phyloP scores from a whole-genome alignment of 2,113 vertebrate species.

The Cyanocitta stelleri region DNA sequence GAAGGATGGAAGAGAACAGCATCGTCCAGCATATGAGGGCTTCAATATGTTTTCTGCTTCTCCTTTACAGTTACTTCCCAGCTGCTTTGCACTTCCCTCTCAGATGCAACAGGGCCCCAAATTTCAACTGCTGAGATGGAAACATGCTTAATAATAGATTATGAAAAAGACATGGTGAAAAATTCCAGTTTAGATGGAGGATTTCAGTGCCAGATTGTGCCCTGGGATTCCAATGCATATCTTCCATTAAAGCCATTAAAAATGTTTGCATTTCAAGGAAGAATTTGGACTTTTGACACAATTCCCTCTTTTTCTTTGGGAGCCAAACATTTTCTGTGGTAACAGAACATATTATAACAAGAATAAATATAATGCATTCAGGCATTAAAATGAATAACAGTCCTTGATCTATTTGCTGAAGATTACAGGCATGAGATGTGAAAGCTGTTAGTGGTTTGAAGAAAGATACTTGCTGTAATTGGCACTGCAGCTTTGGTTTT shows the following conservation, averaged over 20 bases:
- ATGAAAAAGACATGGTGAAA: constrained; percentile 47
- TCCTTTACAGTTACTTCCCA: background rate
- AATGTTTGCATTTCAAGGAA: constrained; percentile 27
- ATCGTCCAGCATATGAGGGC: background rate
- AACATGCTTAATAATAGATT: constrained; percentile 40
- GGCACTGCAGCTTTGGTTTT: background rate
- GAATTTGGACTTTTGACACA: constrained; percentile 45
- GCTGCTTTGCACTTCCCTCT: constrained; percentile 21
- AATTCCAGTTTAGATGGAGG: constrained; percentile 13
- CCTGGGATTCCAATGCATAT: constrained; percentile 17
- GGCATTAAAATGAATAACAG: constrained; percentile 61
- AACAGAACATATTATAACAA: constrained; percentile 44
- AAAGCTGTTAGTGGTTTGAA: constrained; percentile 30
- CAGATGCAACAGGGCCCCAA: constrained; percentile 26
- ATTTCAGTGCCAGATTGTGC: constrained; percentile 23
- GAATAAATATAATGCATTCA: constrained; percentile 49
- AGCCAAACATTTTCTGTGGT: constrained; percentile 50
- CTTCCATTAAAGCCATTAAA: constrained; percentile 34
- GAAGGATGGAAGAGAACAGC: background rate
- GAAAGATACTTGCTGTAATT: background rate
- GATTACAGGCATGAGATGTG: constrained; percentile 24
- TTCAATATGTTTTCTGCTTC: background rate
- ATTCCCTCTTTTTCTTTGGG: constrained; percentile 29
- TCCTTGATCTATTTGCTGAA: constrained; percentile 45
- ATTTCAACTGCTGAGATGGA: constrained; percentile 12